phyloP scores from a whole-genome alignment of 2,797 vertebrate species.

The Martes flavigula region DNA sequence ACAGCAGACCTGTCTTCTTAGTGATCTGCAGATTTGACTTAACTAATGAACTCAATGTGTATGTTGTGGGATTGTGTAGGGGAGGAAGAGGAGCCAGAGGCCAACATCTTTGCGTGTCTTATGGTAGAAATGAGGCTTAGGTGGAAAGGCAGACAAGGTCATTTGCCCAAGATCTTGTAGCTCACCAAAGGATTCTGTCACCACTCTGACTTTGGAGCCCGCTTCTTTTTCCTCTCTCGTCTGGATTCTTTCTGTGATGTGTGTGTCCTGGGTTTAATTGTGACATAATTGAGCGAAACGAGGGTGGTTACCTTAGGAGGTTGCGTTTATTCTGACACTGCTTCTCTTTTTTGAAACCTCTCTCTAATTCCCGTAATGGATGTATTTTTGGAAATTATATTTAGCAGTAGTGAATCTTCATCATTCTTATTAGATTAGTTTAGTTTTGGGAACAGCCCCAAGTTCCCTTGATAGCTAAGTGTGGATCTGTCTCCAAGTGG shows the following conservation, averaged over 20 bases:
- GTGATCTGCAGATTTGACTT: not conserved
- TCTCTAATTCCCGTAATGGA: not conserved
- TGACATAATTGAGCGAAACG: not conserved
- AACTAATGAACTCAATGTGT: not conserved
- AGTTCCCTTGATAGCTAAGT: not conserved
- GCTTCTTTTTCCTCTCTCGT: not conserved
- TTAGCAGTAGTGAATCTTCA: not conserved
- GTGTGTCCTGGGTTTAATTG: not conserved
- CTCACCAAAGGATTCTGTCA: not conserved
- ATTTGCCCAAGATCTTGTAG: no score
- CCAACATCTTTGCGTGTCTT: rapidly evolving
- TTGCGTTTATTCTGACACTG: not conserved
- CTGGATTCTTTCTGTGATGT: not conserved
- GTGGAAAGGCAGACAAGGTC: not conserved
- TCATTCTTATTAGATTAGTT: not conserved
- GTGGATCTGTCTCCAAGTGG: not conserved
- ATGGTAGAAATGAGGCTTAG: not conserved
- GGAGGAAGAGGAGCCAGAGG: not conserved
- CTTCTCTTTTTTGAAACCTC: not conserved
- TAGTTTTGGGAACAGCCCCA: not conserved
- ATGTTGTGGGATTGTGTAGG: no score
- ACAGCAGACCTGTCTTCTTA: not conserved
- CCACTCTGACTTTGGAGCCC: not conserved
- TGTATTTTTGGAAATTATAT: not conserved
- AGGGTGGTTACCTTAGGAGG: not conserved